phyloP scores from a whole-genome alignment of 2,888 invertebrate genomes.

The Rhorus exstirpatorius region DNA sequence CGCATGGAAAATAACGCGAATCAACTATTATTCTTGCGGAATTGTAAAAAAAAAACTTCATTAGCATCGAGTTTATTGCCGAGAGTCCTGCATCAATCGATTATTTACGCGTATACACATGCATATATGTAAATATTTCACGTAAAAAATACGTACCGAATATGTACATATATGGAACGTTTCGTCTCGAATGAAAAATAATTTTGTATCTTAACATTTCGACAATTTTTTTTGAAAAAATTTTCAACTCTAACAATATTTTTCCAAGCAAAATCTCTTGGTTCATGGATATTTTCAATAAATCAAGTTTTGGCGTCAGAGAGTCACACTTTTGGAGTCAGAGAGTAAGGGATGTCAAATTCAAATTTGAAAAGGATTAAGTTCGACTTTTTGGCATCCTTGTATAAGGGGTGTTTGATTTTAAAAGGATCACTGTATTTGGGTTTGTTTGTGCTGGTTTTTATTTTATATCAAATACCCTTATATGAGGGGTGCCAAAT shows the following conservation, averaged over 20 bases:
- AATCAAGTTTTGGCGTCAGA: no score
- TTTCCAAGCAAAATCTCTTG: background rate
- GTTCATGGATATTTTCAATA: no score
- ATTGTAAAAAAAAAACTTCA: constrained; percentile 54
- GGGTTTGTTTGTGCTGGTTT: no score
- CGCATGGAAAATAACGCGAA: constrained; percentile 22
- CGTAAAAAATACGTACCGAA: background rate
- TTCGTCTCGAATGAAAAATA: background rate
- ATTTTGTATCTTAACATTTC: background rate
- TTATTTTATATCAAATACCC: no score
- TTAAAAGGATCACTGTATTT: no score
- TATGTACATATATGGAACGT: background rate
- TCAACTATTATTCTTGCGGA: constrained; percentile 39
- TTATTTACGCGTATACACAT: constrained; percentile 23
- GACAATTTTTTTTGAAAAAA: background rate
- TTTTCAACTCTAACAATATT: background rate
- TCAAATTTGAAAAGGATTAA: no score
- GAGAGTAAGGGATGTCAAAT: no score
- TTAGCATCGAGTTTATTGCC: constrained; percentile 45
- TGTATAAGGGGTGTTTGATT: no score
- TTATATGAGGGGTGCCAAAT: no score
- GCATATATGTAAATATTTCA: background rate
- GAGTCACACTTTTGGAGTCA: no score
- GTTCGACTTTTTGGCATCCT: no score
- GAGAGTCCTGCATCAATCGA: constrained; percentile 35